Conservation (phyloP, 1,140 invertebrate genomes). For the Acromyrmex heyeri region DNA sequence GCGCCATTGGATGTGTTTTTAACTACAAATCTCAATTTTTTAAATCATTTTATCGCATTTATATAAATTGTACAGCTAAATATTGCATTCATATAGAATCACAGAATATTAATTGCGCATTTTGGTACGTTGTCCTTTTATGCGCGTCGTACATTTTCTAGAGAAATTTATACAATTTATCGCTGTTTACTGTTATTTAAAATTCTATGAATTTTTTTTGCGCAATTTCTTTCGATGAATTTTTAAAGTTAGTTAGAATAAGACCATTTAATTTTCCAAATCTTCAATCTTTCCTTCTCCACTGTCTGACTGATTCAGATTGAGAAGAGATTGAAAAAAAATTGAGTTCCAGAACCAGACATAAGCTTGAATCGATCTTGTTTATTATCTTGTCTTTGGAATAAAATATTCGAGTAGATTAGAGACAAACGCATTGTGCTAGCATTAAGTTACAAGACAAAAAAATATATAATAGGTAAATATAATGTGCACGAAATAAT, state of each 20-base stretch:
- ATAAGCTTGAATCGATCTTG: background rate
- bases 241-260: slow-evolving; percentile 22
- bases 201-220: slow-evolving; percentile 14
- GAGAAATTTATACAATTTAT: slow-evolving; percentile 32
- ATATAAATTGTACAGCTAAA: slow-evolving; percentile 20
- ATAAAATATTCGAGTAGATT: slow-evolving; percentile 8
- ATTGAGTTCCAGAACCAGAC: background rate
- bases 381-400: background rate
- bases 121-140: background rate
- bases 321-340: background rate
- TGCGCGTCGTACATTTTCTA: slow-evolving; percentile 12
- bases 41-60: slow-evolving; percentile 7
- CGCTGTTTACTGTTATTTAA: background rate
- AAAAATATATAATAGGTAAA: slow-evolving; percentile 23
- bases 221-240: background rate
- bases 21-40: background rate
- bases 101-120: background rate
- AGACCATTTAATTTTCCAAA: background rate
- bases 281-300: background rate
- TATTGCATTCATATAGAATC: slow-evolving; percentile 5
- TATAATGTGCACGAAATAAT: slow-evolving; percentile 24
- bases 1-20: background rate
- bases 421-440: slow-evolving; percentile 7
- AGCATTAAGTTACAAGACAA: slow-evolving; percentile 17
- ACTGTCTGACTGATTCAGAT: background rate